Conservation (phyloP, 23 tunicate species). For the Trididemnum nubilum region DNA sequence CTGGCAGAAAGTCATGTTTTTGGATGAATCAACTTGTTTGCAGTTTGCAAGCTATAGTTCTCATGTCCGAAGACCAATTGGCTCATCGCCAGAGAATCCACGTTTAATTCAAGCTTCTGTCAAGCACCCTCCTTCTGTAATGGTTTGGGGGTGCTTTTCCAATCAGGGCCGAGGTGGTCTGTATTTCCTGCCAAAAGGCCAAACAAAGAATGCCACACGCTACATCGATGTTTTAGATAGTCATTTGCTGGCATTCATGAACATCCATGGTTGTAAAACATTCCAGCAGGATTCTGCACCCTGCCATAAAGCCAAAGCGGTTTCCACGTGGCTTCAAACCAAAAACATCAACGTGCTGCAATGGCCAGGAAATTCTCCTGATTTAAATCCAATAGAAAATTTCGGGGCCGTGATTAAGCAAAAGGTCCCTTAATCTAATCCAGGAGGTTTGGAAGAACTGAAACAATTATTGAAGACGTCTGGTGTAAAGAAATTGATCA, state of each 20-base stretch:
- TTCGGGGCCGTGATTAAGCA: conserved; percentile 5
- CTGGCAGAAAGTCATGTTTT: conserved; percentile 29
- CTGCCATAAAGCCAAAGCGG: conserved; percentile 37
- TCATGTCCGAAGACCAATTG: conserved; percentile 30
- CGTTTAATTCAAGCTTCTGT: conserved; percentile 35
- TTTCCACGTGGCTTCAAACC: neutral
- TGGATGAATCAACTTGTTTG: conserved; percentile 13
- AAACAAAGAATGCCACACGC: conserved; percentile 21
- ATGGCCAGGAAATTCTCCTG: too few relatives aligned
- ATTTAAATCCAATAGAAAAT: too few relatives aligned
- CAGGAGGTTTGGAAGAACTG: conserved; percentile 36
- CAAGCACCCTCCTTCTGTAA: conserved; percentile 37
- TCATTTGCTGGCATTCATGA: too few relatives aligned
- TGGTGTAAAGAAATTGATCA: too few relatives aligned
- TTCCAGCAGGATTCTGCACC: too few relatives aligned
- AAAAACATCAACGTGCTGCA: too few relatives aligned
- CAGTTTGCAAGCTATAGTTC: conserved; percentile 15
- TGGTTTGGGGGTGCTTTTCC: too few relatives aligned
- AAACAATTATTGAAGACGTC: neutral
- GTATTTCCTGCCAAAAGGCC: conserved; percentile 42
- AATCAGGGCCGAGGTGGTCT: too few relatives aligned
- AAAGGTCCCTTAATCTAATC: conserved; percentile 21
- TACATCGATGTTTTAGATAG: conserved; percentile 34
- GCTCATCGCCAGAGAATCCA: conserved; percentile 35
- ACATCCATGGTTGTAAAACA: too few relatives aligned